These are phyloP conservation scores for Noturus placidus DNA, from an alignment of 2,113 vertebrate species.

Conservation along the genomic window DNA sequence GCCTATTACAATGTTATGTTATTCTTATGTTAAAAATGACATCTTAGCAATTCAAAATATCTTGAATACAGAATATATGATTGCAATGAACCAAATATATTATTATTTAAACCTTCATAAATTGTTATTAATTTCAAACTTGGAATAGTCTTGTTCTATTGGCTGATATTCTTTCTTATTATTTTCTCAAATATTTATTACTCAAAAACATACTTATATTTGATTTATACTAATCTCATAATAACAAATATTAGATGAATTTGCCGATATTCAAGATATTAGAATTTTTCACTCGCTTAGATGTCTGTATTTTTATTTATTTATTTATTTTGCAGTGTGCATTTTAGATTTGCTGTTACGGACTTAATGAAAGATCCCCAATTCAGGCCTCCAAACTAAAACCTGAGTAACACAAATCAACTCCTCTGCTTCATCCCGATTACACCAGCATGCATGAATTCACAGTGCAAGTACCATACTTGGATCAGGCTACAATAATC, in stretches of 20 bases:
- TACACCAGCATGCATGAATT: slow-evolving; percentile 63
- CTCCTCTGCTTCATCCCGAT: slow-evolving; percentile 48
- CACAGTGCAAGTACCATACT: slow-evolving; percentile 52
- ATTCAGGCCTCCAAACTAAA: slow-evolving; percentile 48
- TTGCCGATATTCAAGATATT: neutral
- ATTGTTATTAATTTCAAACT: neutral
- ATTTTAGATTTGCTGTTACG: neutral
- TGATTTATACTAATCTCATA: neutral
- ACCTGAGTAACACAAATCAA: slow-evolving; percentile 41
- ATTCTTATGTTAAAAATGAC: neutral
- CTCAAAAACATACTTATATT: neutral
- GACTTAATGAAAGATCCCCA: slow-evolving; percentile 38
- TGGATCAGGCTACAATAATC: slow-evolving; percentile 62
- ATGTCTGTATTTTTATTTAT: neutral
- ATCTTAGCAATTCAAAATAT: neutral
- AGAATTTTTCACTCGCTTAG: neutral
- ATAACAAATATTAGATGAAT: neutral
- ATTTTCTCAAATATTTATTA: no score
- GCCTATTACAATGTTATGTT: neutral
- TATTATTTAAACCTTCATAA: neutral
- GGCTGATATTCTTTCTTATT: neutral
- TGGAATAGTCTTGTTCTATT: neutral
- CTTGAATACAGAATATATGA: neutral
- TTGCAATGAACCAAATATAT: neutral
- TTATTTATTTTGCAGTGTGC: neutral